Percentiles rank a stretch among this genome's conserved stretches.
phyloP scores from a whole-genome alignment of 2,888 invertebrate species.

The Notodonta ziczac region DNA sequence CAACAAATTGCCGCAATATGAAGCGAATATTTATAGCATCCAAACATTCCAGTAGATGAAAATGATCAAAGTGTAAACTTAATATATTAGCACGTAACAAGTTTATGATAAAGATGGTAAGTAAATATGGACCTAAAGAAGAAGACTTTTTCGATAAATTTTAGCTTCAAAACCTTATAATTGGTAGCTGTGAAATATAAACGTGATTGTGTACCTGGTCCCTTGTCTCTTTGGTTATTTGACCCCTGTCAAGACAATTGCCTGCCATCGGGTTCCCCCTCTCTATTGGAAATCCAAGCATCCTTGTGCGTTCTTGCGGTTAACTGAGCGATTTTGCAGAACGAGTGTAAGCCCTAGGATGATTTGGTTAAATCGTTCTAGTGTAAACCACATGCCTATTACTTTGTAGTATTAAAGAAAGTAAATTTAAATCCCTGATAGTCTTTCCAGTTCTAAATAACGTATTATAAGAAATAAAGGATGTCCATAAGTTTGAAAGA shows the following conservation, averaged over 20 bases:
- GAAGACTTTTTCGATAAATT: too few relatives aligned
- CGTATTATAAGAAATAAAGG: too few relatives aligned
- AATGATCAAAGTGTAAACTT: too few relatives aligned
- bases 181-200: slow-evolving; percentile 24
- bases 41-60: too few relatives aligned
- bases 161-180: not conserved
- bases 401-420: not conserved
- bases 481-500: not conserved
- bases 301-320: slow-evolving; percentile 58
- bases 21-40: not conserved
- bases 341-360: slow-evolving; percentile 35
- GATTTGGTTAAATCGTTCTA: too few relatives aligned
- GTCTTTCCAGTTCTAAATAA: not conserved
- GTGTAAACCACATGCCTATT: slow-evolving; percentile 20
- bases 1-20: slow-evolving; percentile 10
- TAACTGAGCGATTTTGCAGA: slow-evolving; percentile 62
- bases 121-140: too few relatives aligned
- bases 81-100: too few relatives aligned
- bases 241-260: slow-evolving; percentile 72
- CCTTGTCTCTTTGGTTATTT: slow-evolving; percentile 60
- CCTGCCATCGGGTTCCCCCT: slow-evolving; percentile 64
- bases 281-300: slow-evolving; percentile 67
- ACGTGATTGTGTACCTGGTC: slow-evolving; percentile 36
- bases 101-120: too few relatives aligned
- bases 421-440: not conserved